Evolutionary conservation across 2,113 vertebrate species (phyloP).

Genomic region (Triplophysa tibetana): DNA sequence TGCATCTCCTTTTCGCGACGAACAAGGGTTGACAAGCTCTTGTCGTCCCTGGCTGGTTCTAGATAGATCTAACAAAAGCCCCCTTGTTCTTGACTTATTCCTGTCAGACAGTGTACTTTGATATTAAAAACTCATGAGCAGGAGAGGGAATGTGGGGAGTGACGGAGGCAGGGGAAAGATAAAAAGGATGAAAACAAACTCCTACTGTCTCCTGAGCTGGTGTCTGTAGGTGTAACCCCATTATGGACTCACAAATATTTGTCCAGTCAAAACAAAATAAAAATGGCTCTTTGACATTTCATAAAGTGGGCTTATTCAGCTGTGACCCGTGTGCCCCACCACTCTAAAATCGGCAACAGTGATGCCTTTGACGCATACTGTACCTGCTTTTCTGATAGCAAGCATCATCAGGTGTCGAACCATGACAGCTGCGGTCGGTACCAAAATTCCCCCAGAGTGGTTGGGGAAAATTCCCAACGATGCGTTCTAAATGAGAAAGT

Average conservation of each 20-base stretch:
- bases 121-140: slow-evolving; percentile 76
- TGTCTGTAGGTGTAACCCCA: slow-evolving; percentile 77
- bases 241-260: slow-evolving; percentile 79
- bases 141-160: slow-evolving; percentile 45
- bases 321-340: slow-evolving; percentile 55
- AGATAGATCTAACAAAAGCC: slow-evolving; percentile 66
- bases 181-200: slow-evolving; percentile 80
- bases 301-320: slow-evolving; percentile 58
- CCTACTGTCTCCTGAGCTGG: slow-evolving; percentile 70
- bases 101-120: slow-evolving; percentile 78
- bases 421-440: slow-evolving; percentile 55
- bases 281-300: slow-evolving; percentile 69
- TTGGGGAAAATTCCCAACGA: slow-evolving; percentile 4
- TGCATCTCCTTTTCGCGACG: slow-evolving; percentile 65
- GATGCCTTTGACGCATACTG: slow-evolving; percentile 63
- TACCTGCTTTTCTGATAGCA: slow-evolving; percentile 58
- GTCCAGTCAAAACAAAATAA: slow-evolving; percentile 77
- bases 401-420: slow-evolving; percentile 58
- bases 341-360: slow-evolving; percentile 64
- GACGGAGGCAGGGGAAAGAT: slow-evolving; percentile 65
- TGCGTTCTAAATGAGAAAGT: slow-evolving; percentile 60
- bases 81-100: slow-evolving; percentile 61
- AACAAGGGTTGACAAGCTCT: slow-evolving; percentile 74
- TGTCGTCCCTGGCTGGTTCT: slow-evolving; percentile 67
- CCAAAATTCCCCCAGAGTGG: slow-evolving; percentile 67